A percentile compares a stretch with the other conserved stretches of the same genome.
phyloP scores from a whole-genome alignment of 2,113 vertebrate species.

The Myrmophylax atrothorax region DNA sequence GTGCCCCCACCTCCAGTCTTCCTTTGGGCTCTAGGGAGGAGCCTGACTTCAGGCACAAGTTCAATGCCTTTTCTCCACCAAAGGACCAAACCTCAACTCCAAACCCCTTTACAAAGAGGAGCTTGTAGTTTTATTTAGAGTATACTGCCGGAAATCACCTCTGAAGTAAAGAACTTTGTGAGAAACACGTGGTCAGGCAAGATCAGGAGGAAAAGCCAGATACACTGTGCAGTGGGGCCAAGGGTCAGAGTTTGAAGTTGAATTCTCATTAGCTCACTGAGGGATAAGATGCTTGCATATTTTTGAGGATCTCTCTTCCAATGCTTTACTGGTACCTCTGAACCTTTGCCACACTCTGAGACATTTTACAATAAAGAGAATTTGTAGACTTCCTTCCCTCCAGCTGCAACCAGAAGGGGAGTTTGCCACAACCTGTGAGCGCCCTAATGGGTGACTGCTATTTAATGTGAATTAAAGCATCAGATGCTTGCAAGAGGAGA shows the following conservation, averaged over 20 bases:
- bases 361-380: neutral
- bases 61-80: neutral
- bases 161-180: neutral
- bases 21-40: neutral
- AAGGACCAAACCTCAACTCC: neutral
- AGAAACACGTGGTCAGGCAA: neutral
- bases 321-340: neutral
- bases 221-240: accelerated
- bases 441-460: neutral
- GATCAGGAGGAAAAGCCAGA: neutral
- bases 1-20: accelerated
- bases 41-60: neutral
- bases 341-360: neutral
- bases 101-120: neutral
- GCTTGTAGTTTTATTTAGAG: neutral
- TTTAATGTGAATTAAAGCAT: neutral
- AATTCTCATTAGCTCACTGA: neutral
- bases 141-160: neutral
- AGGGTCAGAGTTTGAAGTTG: neutral
- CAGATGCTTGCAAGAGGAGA: neutral
- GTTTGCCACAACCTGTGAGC: neutral
- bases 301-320: neutral
- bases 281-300: neutral
- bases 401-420: neutral
- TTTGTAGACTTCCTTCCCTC: neutral